Percentiles rank a stretch among this genome's conserved stretches.
These are phyloP conservation scores for Mesopsocus fuscifrons DNA, from an alignment of 2,888 invertebrate genomes.

Conservation along the genomic window DNA sequence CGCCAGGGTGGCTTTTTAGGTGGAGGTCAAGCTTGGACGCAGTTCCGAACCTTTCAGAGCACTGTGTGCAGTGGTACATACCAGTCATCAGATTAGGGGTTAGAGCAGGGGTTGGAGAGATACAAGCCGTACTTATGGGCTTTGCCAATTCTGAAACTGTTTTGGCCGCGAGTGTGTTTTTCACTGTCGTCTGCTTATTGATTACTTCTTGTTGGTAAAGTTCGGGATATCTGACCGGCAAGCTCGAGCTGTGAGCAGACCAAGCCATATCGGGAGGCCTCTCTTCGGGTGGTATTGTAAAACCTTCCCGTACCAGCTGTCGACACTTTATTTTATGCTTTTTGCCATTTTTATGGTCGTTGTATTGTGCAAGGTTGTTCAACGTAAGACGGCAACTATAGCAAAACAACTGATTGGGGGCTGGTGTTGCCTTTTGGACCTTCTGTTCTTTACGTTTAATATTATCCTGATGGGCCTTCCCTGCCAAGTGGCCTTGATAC, in stretches of 20 bases:
- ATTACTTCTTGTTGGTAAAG: no score
- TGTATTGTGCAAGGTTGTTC: constrained; percentile 3
- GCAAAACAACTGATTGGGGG: neutral
- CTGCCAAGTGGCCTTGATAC: neutral
- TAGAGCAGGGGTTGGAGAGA: neutral
- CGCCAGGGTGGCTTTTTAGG: neutral
- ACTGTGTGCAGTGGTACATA: neutral
- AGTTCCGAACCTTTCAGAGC: neutral
- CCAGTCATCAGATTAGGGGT: neutral
- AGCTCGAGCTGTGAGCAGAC: neutral
- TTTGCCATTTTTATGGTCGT: constrained; percentile 8
- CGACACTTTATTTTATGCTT: constrained; percentile 8
- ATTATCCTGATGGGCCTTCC: constrained; percentile 1
- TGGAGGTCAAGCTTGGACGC: neutral
- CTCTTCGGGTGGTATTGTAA: constrained; percentile 8
- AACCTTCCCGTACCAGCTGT: neutral
- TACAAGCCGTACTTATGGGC: neutral
- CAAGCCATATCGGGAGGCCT: neutral
- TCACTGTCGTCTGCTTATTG: neutral
- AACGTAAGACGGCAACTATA: neutral
- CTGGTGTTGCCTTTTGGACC: neutral
- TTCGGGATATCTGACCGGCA: constrained; percentile 1
- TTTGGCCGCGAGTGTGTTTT: no score
- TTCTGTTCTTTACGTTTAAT: neutral
- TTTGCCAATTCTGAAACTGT: neutral